Conservation (phyloP, 1,140 invertebrate species). For the Cephus cinctus region DNA sequence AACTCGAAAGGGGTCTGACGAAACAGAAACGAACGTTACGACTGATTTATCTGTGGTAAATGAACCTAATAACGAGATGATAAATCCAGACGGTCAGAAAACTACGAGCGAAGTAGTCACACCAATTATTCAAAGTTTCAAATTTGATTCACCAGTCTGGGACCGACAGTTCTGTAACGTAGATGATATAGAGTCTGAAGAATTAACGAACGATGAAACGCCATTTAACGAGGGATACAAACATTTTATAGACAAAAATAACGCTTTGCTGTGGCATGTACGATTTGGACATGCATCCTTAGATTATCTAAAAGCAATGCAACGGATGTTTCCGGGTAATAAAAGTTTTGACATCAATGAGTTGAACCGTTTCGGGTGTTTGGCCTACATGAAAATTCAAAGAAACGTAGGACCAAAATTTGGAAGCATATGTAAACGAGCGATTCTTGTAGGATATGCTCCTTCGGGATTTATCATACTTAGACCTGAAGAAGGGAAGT, state of each 20-base stretch:
- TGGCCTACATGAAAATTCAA: conserved; percentile 7
- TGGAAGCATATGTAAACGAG: not conserved
- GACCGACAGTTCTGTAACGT: not conserved
- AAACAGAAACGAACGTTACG: not conserved
- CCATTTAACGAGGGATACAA: not conserved
- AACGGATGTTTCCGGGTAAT: conserved; percentile 5
- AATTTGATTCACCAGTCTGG: conserved; percentile 1
- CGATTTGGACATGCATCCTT: conserved; percentile 1
- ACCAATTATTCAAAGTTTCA: not conserved
- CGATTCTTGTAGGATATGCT: conserved; percentile 11
- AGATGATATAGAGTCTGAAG: not conserved
- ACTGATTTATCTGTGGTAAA: not conserved
- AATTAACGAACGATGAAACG: not conserved
- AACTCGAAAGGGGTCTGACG: not conserved
- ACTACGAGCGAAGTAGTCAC: not conserved
- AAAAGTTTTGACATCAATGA: conserved; percentile 1
- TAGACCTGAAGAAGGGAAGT: conserved; percentile 11
- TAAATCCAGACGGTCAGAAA: not conserved
- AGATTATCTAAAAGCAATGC: not conserved
- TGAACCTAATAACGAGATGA: not conserved
- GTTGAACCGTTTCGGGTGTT: conserved; percentile 1
- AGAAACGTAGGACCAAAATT: conserved; percentile 6
- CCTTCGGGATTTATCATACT: conserved; percentile 12
- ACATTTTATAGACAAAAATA: not conserved
- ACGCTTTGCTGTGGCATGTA: conserved; percentile 5